Evolutionary conservation across 2,113 vertebrate genomes (phyloP).

Genomic region (Scortum barcoo): DNA sequence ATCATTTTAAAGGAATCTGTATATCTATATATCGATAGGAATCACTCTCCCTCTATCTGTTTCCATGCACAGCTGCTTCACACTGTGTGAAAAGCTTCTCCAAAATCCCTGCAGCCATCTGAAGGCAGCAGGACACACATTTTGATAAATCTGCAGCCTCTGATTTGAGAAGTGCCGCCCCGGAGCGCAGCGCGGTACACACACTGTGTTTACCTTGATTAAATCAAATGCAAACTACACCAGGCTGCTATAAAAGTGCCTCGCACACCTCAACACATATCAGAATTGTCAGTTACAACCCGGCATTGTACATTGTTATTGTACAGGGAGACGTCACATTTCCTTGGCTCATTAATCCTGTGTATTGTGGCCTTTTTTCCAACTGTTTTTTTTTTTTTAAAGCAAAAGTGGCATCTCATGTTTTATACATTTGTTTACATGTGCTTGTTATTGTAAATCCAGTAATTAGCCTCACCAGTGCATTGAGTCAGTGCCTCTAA

Average conservation of each 20-base stretch:
- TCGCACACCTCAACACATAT: neutral
- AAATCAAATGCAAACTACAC: neutral
- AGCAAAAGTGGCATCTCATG: too few species aligned
- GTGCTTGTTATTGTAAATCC: too few species aligned
- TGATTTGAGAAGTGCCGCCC: neutral
- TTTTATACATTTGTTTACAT: too few species aligned
- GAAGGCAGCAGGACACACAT: neutral
- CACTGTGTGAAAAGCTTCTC: too few species aligned
- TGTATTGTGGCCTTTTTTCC: neutral
- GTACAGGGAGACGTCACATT: too few species aligned
- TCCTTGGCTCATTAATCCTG: neutral
- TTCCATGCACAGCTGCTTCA: neutral
- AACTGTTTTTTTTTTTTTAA: too few species aligned
- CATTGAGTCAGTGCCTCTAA: conserved; percentile 59
- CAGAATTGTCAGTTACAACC: too few species aligned
- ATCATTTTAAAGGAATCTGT: neutral
- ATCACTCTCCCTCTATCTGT: neutral
- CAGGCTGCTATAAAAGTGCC: neutral
- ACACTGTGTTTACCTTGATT: neutral
- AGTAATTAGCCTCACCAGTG: conserved; percentile 57
- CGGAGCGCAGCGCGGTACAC: neutral
- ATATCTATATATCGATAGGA: neutral
- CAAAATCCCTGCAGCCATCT: neutral
- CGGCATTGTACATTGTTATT: too few species aligned
- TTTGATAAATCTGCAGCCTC: neutral